Evolutionary conservation across 2,113 vertebrate genomes (phyloP).

Genomic region (Gracilinanus agilis): DNA sequence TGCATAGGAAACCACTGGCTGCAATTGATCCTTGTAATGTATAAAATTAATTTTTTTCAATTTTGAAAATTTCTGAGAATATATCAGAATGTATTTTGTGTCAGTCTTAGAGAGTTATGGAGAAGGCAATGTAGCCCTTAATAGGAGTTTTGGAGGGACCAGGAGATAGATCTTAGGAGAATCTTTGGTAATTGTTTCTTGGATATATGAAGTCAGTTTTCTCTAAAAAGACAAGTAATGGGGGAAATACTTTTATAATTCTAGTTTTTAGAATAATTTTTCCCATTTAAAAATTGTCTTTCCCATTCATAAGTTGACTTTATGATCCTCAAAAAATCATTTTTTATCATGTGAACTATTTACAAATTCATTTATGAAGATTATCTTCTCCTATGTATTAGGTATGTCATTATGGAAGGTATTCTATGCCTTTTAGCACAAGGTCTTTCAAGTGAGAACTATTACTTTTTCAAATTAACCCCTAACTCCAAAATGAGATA

Average conservation of each 20-base stretch:
- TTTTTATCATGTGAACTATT: not conserved
- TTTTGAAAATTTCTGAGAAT: slow-evolving; percentile 16
- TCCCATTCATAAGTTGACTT: not conserved
- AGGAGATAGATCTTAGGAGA: not conserved
- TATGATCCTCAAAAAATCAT: not conserved
- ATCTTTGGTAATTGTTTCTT: slow-evolving; percentile 12
- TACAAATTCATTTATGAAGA: not conserved
- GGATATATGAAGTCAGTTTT: not conserved
- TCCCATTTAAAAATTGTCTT: too few relatives aligned
- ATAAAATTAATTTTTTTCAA: not conserved
- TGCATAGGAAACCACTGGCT: not conserved
- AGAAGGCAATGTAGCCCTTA: not conserved
- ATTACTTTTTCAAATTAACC: slow-evolving; percentile 22
- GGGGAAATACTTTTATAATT: not conserved
- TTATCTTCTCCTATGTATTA: not conserved
- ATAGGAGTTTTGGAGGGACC: not conserved
- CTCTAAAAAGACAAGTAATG: not conserved
- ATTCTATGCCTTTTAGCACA: not conserved
- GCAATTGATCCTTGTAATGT: slow-evolving; percentile 33
- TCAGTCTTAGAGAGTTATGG: not conserved
- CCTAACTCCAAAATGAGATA: slow-evolving; percentile 2
- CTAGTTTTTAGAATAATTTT: not conserved
- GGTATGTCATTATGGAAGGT: not conserved
- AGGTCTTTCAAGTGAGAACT: not conserved
- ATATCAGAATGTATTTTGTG: not conserved